Percentiles rank a stretch among this genome's conserved stretches.
Conservation (phyloP, 2,888 invertebrate genomes). For the Epirrhoe alternata region DNA sequence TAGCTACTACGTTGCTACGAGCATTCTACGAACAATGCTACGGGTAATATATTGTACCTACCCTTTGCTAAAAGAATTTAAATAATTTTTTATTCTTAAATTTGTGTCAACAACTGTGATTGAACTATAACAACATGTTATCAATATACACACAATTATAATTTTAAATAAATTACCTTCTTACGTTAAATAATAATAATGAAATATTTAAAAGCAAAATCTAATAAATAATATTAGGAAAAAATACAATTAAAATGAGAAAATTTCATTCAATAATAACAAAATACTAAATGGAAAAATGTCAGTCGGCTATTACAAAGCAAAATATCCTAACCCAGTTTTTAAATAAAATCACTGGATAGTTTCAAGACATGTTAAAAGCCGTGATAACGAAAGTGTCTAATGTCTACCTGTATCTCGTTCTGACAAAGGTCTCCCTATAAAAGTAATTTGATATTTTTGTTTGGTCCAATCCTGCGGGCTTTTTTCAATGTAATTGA, state of each 20-base stretch:
- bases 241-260: not conserved
- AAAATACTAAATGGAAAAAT: not conserved
- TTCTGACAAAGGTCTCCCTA: conserved; percentile 46
- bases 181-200: too few species aligned
- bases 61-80: too few species aligned
- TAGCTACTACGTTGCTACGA: conserved; percentile 9
- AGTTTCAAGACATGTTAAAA: conserved; percentile 22
- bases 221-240: too few species aligned
- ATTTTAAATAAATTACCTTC: not conserved
- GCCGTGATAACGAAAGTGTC: conserved; percentile 42
- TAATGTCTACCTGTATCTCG: conserved; percentile 42
- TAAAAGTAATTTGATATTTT: conserved; percentile 73
- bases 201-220: too few species aligned
- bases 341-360: conserved; percentile 17
- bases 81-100: too few species aligned
- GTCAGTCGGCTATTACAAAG: not conserved
- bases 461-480: conserved; percentile 58
- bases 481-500: conserved; percentile 60
- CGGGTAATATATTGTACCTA: not conserved
- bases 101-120: not conserved
- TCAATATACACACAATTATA: not conserved
- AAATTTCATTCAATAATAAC: not conserved
- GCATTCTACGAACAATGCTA: not conserved
- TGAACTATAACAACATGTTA: not conserved
- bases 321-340: conserved; percentile 4